Evolutionary conservation across 1,140 invertebrate genomes (phyloP).

Genomic region (Micrasema longulum): DNA sequence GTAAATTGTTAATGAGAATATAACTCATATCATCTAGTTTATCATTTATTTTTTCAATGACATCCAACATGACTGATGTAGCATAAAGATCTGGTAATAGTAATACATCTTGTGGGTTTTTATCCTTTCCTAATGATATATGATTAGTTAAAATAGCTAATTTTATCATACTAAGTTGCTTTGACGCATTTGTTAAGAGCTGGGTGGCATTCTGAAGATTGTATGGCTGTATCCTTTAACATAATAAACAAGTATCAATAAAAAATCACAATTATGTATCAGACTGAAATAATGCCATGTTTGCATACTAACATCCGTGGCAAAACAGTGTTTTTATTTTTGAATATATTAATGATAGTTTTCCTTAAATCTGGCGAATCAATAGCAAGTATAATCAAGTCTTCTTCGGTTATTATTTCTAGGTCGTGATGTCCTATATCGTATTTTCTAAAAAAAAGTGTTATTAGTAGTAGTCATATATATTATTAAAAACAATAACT

Average conservation of each 20-base stretch:
- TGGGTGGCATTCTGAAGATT: neutral
- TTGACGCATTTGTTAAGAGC: neutral
- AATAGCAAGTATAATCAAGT: constrained; percentile 62
- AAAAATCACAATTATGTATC: too few species aligned
- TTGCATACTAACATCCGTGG: neutral
- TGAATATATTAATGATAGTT: neutral
- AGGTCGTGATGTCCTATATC: constrained; percentile 54
- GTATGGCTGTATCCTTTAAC: neutral
- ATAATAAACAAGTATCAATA: constrained; percentile 1
- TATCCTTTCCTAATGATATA: neutral
- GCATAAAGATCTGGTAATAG: neutral
- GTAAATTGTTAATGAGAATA: neutral
- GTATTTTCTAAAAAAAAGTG: constrained; percentile 22
- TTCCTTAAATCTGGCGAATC: constrained; percentile 53
- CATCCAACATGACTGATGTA: neutral
- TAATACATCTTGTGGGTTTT: neutral
- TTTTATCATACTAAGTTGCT: neutral
- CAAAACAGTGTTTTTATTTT: neutral
- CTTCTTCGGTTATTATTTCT: constrained; percentile 62
- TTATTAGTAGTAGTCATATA: too few species aligned
- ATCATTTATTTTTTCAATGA: constrained; percentile 1
- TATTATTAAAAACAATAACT: too few species aligned
- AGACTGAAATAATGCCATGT: neutral
- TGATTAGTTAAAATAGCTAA: neutral
- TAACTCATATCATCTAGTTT: neutral